Evolutionary conservation across 1,140 invertebrate species (phyloP), one percentile per base, ranked within the genome.

Genomic region (Drosophila asahinai): DNA sequence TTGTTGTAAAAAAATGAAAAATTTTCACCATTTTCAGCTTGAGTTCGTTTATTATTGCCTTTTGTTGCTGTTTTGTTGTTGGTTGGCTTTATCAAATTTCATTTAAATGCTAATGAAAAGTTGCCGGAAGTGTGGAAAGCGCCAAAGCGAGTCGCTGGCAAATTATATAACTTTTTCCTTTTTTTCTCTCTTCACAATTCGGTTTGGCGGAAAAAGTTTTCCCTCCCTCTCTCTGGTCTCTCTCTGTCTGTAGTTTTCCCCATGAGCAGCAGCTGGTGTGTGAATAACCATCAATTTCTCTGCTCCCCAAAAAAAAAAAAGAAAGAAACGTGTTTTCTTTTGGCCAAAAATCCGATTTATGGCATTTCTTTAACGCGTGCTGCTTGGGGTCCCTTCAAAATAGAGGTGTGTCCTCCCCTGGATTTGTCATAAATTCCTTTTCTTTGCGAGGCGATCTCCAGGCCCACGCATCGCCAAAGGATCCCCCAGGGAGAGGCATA

Each of bases 41-140:
- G 60, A 55, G 54, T 81, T 64, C 43, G 33, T 67, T 77, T 77
- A 58, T 82, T 62, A 48, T 79, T 64, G 67, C 48, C 59, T 49
- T 63, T 76, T 30, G n/a, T n/a, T 62, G 22, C 33, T 72, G 47
- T 48, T 73, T 68, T 58, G 67, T 42, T 33, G 60, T 6, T 66
- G 42, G 40, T 8, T 52, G 63, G 58, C 63, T 86, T 83, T 86
- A 86, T 91, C 71, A 89, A 89, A 90, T 82, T 90, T 90, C 81
- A 91, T 89, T 89, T 86, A 91, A 91, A 86, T 90, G 86, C 86
- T 90, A 91, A 90, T 90, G 82, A 91, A 90, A 90, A 86, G 59
- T 84, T 84, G 78, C 86, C 86, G 86, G 86, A 90, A 90, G 74
- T 89, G 70, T 77, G 81, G 68, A 87, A 87, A 87, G 77, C 83